Conservation (phyloP, 2,113 vertebrate genomes). For the Trinectes maculatus region DNA sequence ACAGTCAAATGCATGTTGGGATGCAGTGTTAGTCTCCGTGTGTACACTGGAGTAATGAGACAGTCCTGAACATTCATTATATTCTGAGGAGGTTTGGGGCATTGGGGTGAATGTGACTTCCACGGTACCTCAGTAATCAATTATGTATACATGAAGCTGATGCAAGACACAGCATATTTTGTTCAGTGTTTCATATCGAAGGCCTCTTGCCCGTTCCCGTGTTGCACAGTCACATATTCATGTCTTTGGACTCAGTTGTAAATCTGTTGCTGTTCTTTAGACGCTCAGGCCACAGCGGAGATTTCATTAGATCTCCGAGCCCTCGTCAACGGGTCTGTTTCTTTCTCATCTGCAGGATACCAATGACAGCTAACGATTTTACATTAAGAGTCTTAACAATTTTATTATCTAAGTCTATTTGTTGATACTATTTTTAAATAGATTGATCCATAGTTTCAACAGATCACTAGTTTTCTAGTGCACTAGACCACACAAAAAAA, state of each 20-base stretch:
- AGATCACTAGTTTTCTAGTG: background rate
- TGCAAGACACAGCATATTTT: background rate
- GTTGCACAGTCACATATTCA: background rate
- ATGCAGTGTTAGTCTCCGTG: slow-evolving; percentile 43
- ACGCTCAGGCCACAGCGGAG: slow-evolving; percentile 46
- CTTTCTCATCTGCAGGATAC: background rate
- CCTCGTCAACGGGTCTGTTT: too few species aligned
- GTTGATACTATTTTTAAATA: too few species aligned
- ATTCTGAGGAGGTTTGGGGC: slow-evolving; percentile 24
- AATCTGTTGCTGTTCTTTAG: slow-evolving; percentile 46
- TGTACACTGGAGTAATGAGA: slow-evolving; percentile 43
- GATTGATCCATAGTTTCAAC: too few species aligned
- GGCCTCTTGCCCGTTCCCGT: slow-evolving; percentile 5
- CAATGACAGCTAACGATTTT: background rate
- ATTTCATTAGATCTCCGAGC: slow-evolving; percentile 10
- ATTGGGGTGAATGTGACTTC: slow-evolving; percentile 5
- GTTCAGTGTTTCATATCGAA: slow-evolving; percentile 19
- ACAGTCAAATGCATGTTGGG: slow-evolving; percentile 66
- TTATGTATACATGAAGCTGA: slow-evolving; percentile 28
- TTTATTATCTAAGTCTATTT: too few species aligned
- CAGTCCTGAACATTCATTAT: slow-evolving; percentile 47
- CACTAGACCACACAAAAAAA: background rate
- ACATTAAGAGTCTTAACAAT: too few species aligned
- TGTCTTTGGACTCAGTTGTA: slow-evolving; percentile 46
- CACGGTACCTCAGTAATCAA: slow-evolving; percentile 7